Evolutionary conservation across 1,140 invertebrate genomes (phyloP).

Genomic region (Nasonia vitripennis): DNA sequence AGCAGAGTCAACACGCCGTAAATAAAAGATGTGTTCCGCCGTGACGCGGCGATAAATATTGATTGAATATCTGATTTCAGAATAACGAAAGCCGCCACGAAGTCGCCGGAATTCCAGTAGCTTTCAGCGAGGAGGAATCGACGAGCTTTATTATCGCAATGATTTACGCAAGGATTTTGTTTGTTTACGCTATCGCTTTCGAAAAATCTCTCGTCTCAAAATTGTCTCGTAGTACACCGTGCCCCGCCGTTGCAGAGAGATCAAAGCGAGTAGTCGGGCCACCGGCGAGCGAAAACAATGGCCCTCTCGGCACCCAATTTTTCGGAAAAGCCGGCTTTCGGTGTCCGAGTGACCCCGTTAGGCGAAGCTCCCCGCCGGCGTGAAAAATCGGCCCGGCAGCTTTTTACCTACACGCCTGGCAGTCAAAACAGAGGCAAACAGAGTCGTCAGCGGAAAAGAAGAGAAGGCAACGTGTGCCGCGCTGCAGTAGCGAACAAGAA

Average conservation of each 20-base stretch:
- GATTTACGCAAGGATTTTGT: background rate
- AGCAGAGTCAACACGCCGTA: background rate
- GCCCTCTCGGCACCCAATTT: background rate
- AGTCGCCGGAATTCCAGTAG: background rate
- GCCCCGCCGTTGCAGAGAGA: background rate
- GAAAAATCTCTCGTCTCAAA: background rate
- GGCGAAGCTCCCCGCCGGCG: no score
- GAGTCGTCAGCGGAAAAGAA: constrained; percentile 13
- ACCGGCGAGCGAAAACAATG: no score
- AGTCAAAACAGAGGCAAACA: constrained; percentile 20
- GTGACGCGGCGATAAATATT: background rate
- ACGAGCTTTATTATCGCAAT: background rate
- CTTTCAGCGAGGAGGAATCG: background rate
- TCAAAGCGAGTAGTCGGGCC: background rate
- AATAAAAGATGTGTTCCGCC: background rate
- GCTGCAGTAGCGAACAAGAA: background rate
- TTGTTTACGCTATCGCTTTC: background rate
- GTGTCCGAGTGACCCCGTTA: constrained; percentile 21
- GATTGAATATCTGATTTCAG: background rate
- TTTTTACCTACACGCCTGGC: background rate
- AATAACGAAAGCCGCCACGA: background rate
- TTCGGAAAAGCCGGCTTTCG: constrained; percentile 3
- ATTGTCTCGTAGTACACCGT: background rate
- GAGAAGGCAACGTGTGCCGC: background rate
- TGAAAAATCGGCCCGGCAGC: background rate